Conservation (phyloP, 2,797 vertebrate genomes). For the Anniella stebbinsi region DNA sequence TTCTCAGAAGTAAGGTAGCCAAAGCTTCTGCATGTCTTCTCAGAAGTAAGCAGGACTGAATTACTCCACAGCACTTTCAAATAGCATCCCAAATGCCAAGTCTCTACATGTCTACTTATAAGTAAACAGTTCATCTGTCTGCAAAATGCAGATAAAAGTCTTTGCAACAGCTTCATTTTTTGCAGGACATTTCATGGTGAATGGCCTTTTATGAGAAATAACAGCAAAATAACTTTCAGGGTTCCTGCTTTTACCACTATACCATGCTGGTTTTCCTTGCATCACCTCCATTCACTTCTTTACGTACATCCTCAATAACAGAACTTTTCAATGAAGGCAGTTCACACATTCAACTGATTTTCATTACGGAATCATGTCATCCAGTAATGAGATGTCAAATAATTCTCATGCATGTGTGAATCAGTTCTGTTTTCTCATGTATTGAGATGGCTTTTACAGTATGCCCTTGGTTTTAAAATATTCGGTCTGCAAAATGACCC, state of each 20-base stretch:
- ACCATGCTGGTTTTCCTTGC: not conserved
- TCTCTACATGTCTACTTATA: no score
- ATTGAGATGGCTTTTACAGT: not conserved
- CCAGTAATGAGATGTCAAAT: not conserved
- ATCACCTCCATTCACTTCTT: not conserved
- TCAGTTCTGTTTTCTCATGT: not conserved
- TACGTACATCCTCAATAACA: not conserved
- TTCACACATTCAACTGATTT: not conserved
- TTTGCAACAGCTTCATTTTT: no score
- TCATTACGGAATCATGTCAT: not conserved
- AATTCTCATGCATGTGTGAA: not conserved
- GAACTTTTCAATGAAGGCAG: not conserved
- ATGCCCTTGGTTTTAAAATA: not conserved
- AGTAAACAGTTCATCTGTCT: no score
- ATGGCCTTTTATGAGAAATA: no score
- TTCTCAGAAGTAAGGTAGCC: no score
- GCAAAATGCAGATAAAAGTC: no score
- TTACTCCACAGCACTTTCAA: no score
- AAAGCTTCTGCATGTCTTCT: no score
- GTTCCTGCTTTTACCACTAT: not conserved
- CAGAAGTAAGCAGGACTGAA: no score
- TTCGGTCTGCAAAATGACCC: not conserved
- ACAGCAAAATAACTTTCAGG: no score
- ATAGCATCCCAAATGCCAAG: no score
- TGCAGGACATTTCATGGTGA: no score